Evolutionary conservation across 2,113 vertebrate species (phyloP).

Genomic region (Pyrgilauda ruficollis): DNA sequence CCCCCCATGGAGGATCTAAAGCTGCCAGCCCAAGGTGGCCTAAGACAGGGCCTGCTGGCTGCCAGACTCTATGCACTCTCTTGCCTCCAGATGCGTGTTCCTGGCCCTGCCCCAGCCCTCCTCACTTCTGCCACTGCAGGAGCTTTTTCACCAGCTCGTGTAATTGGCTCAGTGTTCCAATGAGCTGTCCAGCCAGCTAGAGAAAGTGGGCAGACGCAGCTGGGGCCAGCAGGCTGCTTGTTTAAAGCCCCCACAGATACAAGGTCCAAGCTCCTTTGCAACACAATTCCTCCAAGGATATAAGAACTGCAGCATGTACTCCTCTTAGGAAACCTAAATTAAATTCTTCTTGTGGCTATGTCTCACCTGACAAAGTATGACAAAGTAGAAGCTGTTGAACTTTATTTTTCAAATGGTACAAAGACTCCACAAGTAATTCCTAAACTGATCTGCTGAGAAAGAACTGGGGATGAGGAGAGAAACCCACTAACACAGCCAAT

Average conservation of each 20-base stretch:
- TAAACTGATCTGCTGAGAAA: not conserved
- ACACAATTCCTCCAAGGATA: not conserved
- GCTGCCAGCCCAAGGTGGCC: not conserved
- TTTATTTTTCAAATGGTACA: not conserved
- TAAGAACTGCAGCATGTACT: not conserved
- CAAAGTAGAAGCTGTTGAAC: not conserved
- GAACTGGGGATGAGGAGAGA: not conserved
- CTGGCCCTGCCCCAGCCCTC: not conserved
- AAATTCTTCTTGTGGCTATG: not conserved
- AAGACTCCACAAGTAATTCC: not conserved
- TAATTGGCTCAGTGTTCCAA: rapidly evolving
- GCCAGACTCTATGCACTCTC: not conserved
- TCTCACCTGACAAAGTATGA: not conserved
- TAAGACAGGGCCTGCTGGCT: not conserved
- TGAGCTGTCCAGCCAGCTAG: not conserved
- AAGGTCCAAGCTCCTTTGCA: not conserved
- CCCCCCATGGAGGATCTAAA: not conserved
- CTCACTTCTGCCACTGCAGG: not conserved
- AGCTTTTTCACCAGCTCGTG: not conserved
- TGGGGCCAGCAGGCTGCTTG: not conserved
- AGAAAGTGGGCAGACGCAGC: not conserved
- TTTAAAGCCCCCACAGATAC: not conserved
- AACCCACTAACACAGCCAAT: not conserved
- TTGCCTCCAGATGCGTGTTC: rapidly evolving
- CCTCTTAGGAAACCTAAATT: not conserved